These are phyloP conservation scores for Diarsia rubi DNA, from an alignment of 2,888 invertebrate species.

Conservation along the genomic window DNA sequence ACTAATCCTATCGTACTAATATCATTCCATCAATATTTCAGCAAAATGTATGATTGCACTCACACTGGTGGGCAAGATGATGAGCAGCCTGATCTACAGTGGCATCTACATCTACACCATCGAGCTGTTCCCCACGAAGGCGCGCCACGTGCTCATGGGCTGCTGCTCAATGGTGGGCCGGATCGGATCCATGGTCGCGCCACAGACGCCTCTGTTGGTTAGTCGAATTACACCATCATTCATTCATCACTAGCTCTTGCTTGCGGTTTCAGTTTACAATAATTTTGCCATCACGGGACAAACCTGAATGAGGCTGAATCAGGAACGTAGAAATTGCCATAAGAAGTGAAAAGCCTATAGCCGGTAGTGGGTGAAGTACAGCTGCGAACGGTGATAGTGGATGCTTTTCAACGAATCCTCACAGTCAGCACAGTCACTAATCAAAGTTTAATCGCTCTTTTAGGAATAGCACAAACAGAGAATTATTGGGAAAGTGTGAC, in stretches of 20 bases:
- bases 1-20: no score
- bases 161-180: slow-evolving; percentile 92
- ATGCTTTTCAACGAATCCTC: background rate
- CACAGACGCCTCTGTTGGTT: slow-evolving; percentile 92
- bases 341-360: background rate
- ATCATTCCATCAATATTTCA: slow-evolving; percentile 24
- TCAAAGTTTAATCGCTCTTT: background rate
- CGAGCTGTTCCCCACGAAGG: slow-evolving; percentile 92
- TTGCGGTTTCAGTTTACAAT: background rate
- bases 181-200: slow-evolving; percentile 91
- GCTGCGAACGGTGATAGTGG: no score
- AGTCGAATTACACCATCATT: slow-evolving; percentile 30
- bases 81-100: slow-evolving; percentile 91
- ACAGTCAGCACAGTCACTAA: background rate
- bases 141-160: slow-evolving; percentile 90
- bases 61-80: slow-evolving; percentile 90
- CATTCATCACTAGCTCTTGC: background rate
- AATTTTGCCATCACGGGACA: background rate
- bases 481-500: background rate
- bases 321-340: background rate
- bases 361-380: no score
- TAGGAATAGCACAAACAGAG: no score
- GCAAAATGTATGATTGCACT: slow-evolving; percentile 43
- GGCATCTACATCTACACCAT: slow-evolving; percentile 92
- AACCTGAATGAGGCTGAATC: no score